These are phyloP conservation scores for Helogale parvula DNA, from an alignment of 2,113 vertebrate species.

Conservation along the genomic window DNA sequence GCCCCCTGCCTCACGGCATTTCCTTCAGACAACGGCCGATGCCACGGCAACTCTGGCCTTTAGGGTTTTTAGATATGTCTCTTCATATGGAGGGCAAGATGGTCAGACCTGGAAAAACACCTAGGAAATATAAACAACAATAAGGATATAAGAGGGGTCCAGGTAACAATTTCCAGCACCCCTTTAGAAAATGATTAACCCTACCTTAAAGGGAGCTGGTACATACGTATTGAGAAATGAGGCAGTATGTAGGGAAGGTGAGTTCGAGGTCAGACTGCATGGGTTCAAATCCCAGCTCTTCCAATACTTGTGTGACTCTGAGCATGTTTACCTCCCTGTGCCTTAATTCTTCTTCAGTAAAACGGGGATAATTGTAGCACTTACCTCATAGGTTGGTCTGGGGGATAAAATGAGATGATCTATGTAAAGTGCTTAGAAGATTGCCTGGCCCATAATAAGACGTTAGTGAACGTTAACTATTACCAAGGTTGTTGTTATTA, in stretches of 20 bases:
- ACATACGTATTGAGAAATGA: neutral
- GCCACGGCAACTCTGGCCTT: constrained; percentile 72
- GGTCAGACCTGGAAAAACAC: constrained; percentile 98
- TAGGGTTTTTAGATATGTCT: constrained; percentile 92
- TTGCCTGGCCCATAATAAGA: neutral
- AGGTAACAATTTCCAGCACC: neutral
- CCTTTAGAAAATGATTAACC: neutral
- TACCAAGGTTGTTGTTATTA: neutral
- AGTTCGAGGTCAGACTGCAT: neutral
- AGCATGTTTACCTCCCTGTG: neutral
- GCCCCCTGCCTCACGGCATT: constrained; percentile 79
- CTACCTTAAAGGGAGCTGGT: neutral
- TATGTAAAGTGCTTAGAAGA: neutral
- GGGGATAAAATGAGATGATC: neutral
- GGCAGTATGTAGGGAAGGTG: neutral
- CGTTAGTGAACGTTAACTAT: neutral
- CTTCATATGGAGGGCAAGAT: constrained; percentile 99
- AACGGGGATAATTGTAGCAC: neutral
- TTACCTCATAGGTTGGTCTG: neutral
- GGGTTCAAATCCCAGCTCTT: neutral
- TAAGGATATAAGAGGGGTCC: constrained; percentile 33
- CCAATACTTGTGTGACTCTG: neutral
- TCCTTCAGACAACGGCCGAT: constrained; percentile 74
- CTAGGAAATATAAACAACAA: constrained; percentile 86
- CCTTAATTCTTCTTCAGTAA: neutral